phyloP scores from a whole-genome alignment of 2,797 vertebrate genomes.

The Alauda arvensis region DNA sequence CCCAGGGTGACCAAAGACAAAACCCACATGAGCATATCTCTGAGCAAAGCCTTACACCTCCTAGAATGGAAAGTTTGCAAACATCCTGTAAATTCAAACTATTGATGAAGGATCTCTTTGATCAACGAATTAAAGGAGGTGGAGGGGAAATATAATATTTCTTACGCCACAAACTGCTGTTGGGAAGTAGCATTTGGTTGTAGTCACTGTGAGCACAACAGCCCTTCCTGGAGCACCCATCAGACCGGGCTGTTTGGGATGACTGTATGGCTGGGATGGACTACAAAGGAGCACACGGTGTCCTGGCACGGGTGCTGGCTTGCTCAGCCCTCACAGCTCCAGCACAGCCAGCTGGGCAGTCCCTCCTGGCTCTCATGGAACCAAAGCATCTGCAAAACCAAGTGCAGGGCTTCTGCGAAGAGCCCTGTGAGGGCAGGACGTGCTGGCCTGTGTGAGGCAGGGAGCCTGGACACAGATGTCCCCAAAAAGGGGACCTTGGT shows the following conservation, averaged over 20 bases:
- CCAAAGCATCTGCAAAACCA: neutral
- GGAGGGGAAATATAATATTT: neutral
- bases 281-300: conserved; percentile 10
- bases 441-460: neutral
- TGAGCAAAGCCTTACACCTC: neutral
- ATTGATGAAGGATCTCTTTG: conserved; percentile 15
- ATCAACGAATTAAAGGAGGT: conserved; percentile 3
- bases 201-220: neutral
- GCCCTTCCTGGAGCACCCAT: neutral
- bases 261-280: conserved; percentile 20
- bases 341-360: neutral
- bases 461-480: rapidly evolving
- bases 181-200: neutral
- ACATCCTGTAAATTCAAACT: neutral
- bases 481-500: neutral
- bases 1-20: neutral
- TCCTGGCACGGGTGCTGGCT: neutral
- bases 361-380: neutral
- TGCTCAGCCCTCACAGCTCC: conserved; percentile 2
- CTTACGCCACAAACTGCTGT: neutral
- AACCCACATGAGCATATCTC: neutral
- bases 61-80: conserved; percentile 13
- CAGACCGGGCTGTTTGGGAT: conserved; percentile 28
- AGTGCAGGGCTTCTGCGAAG: neutral
- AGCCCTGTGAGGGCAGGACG: neutral